Evolutionary conservation across 2,797 vertebrate genomes (phyloP).

Genomic region (Channa striata): DNA sequence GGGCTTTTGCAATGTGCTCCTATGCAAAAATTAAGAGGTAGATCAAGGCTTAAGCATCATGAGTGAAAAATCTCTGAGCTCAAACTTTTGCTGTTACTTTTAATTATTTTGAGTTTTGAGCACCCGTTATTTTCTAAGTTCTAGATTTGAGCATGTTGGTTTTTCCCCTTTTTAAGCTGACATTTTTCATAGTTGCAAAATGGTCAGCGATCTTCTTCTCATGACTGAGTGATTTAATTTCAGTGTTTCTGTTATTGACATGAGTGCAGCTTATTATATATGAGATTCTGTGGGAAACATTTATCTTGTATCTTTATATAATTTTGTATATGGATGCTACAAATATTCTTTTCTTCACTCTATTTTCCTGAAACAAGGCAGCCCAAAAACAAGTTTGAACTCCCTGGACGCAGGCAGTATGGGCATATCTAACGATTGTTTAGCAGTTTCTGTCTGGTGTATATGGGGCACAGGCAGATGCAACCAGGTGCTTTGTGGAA

Average conservation of each 20-base stretch:
- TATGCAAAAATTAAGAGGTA: neutral
- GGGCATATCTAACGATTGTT: neutral
- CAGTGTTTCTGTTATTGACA: conserved; percentile 15
- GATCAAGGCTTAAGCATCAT: neutral
- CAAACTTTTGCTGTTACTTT: neutral
- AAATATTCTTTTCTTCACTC: neutral
- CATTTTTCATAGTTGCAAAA: conserved; percentile 11
- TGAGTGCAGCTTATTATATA: neutral
- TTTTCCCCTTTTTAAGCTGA: conserved; percentile 2
- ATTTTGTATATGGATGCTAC: neutral
- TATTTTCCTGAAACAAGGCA: neutral
- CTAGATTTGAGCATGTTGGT: neutral
- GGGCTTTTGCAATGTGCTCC: no score
- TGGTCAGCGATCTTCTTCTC: neutral
- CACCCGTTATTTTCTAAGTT: neutral
- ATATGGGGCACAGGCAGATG: no score
- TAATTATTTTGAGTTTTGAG: conserved; percentile 5
- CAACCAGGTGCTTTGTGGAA: no score
- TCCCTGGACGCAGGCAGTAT: neutral
- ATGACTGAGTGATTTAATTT: conserved; percentile 14
- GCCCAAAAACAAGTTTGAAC: neutral
- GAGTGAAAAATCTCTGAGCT: neutral
- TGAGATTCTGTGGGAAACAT: neutral
- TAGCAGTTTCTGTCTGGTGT: no score
- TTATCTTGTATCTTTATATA: neutral